These are phyloP conservation scores for Trialeurodes vaporariorum DNA, from an alignment of 1,140 invertebrate species.

Conservation along the genomic window DNA sequence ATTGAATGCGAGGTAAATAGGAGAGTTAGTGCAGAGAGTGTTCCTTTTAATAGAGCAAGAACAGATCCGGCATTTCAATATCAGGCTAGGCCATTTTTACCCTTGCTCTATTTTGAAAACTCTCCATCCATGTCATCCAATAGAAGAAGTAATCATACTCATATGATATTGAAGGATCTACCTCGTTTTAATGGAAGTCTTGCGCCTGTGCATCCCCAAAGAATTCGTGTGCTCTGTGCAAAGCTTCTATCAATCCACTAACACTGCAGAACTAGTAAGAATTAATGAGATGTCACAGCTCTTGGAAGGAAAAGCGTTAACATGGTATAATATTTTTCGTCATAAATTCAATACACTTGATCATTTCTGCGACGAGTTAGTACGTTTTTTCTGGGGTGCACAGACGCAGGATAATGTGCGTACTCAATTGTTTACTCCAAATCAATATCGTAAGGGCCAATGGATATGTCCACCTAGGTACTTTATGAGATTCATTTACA, in stretches of 20 bases:
- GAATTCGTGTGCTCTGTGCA: not conserved
- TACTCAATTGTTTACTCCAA: not conserved
- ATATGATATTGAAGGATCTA: not conserved
- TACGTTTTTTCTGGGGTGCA: not conserved
- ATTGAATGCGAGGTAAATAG: no score
- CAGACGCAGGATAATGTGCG: not conserved
- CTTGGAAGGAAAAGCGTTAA: not conserved
- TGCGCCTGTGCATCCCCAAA: not conserved
- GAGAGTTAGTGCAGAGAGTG: no score
- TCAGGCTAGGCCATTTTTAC: no score
- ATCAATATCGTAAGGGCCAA: not conserved
- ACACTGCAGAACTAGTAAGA: not conserved
- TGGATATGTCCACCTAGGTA: not conserved
- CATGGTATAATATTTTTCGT: not conserved
- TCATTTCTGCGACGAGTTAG: not conserved
- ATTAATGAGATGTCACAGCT: not conserved
- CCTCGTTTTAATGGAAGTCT: not conserved
- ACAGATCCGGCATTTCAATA: no score
- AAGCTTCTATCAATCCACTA: not conserved
- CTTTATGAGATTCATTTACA: not conserved
- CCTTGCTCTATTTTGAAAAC: no score
- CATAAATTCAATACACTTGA: not conserved
- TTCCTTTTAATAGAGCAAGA: no score
- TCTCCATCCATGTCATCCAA: no score
- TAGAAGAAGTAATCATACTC: no score